phyloP scores from a whole-genome alignment of 2,888 invertebrate species.

The Nemapogon koenigi region DNA sequence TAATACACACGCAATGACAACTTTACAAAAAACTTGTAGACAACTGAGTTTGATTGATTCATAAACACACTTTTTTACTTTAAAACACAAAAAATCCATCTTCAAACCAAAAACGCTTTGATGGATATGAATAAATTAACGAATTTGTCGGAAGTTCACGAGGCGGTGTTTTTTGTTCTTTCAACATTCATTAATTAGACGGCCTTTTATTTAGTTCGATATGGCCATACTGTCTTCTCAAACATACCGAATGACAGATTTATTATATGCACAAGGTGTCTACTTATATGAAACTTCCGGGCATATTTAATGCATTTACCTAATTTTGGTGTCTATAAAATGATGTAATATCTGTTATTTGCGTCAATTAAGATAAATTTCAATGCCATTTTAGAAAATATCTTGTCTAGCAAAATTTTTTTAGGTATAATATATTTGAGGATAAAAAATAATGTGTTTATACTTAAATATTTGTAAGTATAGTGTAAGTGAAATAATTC shows the following conservation, averaged over 20 bases:
- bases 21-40: conserved; percentile 40
- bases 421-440: too few relatives aligned
- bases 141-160: conserved; percentile 38
- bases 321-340: neutral
- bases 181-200: conserved; percentile 55
- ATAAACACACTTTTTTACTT: conserved; percentile 38
- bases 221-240: conserved; percentile 41
- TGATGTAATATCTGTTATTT: conserved; percentile 6
- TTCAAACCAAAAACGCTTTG: conserved; percentile 29
- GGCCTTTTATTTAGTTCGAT: conserved; percentile 44
- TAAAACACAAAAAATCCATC: conserved; percentile 32
- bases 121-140: conserved; percentile 34
- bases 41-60: conserved; percentile 33
- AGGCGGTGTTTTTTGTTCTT: conserved; percentile 36
- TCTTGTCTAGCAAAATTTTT: too few relatives aligned
- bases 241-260: conserved; percentile 50
- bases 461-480: too few relatives aligned
- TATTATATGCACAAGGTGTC: conserved; percentile 45
- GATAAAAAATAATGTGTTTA: too few relatives aligned
- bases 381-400: too few relatives aligned
- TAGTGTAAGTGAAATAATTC: too few relatives aligned
- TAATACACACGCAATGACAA: conserved; percentile 17
- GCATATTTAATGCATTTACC: conserved; percentile 8
- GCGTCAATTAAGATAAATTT: too few relatives aligned
- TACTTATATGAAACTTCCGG: conserved; percentile 39